phyloP scores from a whole-genome alignment of 2,888 invertebrate species.

The Mesorhabditis sp. region DNA sequence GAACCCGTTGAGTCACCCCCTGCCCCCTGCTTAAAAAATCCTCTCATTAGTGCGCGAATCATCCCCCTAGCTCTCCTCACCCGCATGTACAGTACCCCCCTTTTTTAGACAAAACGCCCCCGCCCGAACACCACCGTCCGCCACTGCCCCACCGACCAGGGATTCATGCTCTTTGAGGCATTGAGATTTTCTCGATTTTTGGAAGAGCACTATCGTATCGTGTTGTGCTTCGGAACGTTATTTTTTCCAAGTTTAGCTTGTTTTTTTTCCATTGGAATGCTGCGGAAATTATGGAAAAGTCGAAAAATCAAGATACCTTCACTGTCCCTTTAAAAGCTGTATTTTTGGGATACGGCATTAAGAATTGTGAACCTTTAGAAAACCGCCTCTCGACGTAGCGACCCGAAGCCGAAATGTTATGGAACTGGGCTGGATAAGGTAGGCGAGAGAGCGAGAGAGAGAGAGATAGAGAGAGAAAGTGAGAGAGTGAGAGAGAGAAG shows the following conservation, averaged over 20 bases:
- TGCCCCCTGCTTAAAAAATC: too few relatives aligned
- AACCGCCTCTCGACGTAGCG: background rate
- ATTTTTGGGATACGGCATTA: conserved; percentile 1
- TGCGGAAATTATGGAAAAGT: background rate
- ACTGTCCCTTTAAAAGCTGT: background rate
- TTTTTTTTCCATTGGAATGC: background rate
- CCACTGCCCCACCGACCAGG: conserved; percentile 40
- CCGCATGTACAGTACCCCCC: background rate
- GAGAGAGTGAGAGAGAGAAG: too few relatives aligned
- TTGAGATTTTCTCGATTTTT: background rate
- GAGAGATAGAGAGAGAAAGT: too few relatives aligned
- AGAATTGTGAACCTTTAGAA: background rate
- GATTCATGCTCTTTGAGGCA: conserved; percentile 40
- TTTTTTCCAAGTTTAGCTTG: too few relatives aligned
- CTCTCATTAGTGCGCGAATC: too few relatives aligned
- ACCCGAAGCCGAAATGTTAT: background rate
- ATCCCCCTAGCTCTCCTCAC: background rate
- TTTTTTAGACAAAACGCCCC: conserved; percentile 18
- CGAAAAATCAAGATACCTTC: too few relatives aligned
- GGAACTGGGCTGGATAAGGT: conserved; percentile 2
- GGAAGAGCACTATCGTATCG: too few relatives aligned
- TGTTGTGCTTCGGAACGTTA: too few relatives aligned
- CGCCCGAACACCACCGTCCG: conserved; percentile 34
- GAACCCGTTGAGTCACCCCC: background rate
- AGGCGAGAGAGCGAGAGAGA: background rate